Evolutionary conservation across 2,113 vertebrate species (phyloP), one percentile per base, ranked within the genome.

Genomic region (Perca fluviatilis): DNA sequence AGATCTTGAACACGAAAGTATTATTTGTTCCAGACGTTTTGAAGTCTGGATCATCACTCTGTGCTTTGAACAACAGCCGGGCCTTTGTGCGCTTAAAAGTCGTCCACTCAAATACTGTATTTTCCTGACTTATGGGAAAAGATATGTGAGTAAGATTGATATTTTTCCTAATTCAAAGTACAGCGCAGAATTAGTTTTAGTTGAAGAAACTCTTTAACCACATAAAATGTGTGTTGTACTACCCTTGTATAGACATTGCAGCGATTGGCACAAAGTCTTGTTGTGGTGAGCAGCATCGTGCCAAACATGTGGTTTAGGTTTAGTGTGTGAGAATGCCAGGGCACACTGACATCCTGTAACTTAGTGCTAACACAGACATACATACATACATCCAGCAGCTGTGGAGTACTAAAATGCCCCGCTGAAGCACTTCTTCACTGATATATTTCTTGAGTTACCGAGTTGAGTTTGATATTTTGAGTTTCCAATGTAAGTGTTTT

Each of bases 301-400:
- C 82, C 84, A 84, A 85, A 82, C 76, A 87, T 87, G 75, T 86
- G 82, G 84, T 87, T 86, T 49, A 56, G 79, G 47, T 86, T 85
- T 49, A 81, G 76, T 63, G 65, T 70, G 63, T 51, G 51, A 78
- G 40, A 36, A 71, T 77, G 86, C 13, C 4, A 76, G 79, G 78
- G 46, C 53, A 66, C 66, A 62, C 13, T 5, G 60, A 79, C 70
- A 87, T 69, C 61, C 60, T 85, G 76, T 62, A 67, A 50, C 51
- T 68, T 50, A 21, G 36, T 73, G 70, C 49, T 79, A 74, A 85
- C 47, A 78, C 74, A 73, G 56, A 83, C 51, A 53, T 21, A 43
- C 36, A 53, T 36, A 36, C 61, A 43, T n/a, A 58, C 18, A 11
- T 43, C 25, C 30, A 63, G 15, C 27, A 30, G 40, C 12, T 53